Percentiles rank a stretch among this genome's conserved stretches.
Evolutionary conservation across 2,888 invertebrate species (phyloP).

Genomic region (Hydriomena furcata): DNA sequence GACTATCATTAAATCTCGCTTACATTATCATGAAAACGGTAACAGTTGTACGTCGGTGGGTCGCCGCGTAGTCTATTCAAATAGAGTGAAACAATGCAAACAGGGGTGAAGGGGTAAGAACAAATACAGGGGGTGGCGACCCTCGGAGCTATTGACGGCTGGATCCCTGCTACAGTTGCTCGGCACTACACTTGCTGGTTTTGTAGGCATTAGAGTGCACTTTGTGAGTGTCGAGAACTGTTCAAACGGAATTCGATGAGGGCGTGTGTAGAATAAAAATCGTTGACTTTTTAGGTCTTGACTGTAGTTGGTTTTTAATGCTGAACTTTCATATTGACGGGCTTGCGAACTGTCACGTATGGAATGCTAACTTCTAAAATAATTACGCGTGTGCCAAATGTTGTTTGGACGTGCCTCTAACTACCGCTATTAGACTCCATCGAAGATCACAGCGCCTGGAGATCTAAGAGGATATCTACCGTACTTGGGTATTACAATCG

Average conservation of each 20-base stretch:
- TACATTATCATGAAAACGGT: slow-evolving; percentile 73
- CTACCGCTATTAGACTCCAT: too few species aligned
- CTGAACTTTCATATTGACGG: too few species aligned
- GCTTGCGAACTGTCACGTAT: too few species aligned
- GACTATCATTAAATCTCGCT: slow-evolving; percentile 71
- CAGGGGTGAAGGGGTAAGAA: slow-evolving; percentile 67
- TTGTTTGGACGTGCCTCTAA: too few species aligned
- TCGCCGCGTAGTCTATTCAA: slow-evolving; percentile 65
- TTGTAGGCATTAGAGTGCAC: slow-evolving; percentile 58
- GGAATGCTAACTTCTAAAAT: too few species aligned
- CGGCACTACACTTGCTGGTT: slow-evolving; percentile 57
- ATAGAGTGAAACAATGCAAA: slow-evolving; percentile 77
- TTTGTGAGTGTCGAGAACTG: slow-evolving; percentile 50
- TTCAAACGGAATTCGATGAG: slow-evolving; percentile 38
- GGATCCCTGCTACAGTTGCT: slow-evolving; percentile 61
- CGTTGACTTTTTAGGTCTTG: slow-evolving; percentile 23
- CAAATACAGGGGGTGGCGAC: slow-evolving; percentile 69
- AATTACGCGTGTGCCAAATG: too few species aligned
- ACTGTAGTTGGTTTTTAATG: slow-evolving; percentile 12
- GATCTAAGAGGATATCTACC: too few species aligned
- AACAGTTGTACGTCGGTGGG: slow-evolving; percentile 72
- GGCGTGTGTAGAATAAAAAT: slow-evolving; percentile 24
- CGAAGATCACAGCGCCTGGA: too few species aligned
- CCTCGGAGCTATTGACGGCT: slow-evolving; percentile 59
- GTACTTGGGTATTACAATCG: too few species aligned